phyloP scores from a whole-genome alignment of 2,888 invertebrate species.

The Mantis religiosa region DNA sequence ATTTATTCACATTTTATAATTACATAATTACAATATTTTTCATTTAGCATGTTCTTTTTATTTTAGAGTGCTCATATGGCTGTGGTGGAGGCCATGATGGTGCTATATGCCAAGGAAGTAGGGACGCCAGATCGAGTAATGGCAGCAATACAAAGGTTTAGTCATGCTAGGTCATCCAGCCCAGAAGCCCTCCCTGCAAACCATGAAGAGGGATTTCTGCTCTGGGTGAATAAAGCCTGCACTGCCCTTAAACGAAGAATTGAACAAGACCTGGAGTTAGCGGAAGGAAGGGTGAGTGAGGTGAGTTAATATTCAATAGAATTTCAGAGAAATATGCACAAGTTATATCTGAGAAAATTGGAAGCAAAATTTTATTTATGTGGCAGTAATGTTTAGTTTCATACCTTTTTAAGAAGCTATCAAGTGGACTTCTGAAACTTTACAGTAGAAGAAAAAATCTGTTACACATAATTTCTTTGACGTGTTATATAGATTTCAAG shows the following conservation, averaged over 20 bases:
- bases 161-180: slow-evolving; percentile 41
- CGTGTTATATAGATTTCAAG: too few species aligned
- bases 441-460: too few species aligned
- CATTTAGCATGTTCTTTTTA: slow-evolving; percentile 19
- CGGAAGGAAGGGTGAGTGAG: not conserved
- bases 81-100: slow-evolving; percentile 93
- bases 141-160: slow-evolving; percentile 77
- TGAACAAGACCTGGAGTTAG: slow-evolving; percentile 37
- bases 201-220: slow-evolving; percentile 77
- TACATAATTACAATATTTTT: too few species aligned
- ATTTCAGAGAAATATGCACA: not conserved
- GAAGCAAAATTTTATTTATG: not conserved
- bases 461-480: too few species aligned
- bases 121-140: slow-evolving; percentile 82
- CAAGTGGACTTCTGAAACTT: too few species aligned
- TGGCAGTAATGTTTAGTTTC: too few species aligned
- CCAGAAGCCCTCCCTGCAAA: slow-evolving; percentile 53
- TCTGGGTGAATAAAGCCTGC: slow-evolving; percentile 88
- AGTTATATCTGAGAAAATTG: not conserved
- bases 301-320: not conserved
- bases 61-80: slow-evolving; percentile 91
- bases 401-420: too few species aligned
- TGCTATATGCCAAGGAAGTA: slow-evolving; percentile 87
- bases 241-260: slow-evolving; percentile 61
- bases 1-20: too few species aligned